Percentiles rank a stretch among this genome's conserved stretches.
phyloP scores from a whole-genome alignment of 2,113 vertebrate species.

The Elephas maximus region DNA sequence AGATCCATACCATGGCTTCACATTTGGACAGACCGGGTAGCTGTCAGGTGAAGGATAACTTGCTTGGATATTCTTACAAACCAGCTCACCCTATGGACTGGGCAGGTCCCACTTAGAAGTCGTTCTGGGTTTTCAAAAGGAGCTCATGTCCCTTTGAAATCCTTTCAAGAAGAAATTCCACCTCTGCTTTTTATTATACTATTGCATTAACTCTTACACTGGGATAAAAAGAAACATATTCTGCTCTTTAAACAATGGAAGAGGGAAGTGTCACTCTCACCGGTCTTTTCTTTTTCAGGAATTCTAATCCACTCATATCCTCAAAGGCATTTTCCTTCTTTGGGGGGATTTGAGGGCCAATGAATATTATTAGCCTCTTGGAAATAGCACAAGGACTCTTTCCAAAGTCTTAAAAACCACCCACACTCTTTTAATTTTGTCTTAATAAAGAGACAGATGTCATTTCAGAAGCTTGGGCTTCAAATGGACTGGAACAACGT shows the following conservation, averaged over 20 bases:
- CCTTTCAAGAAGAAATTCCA: constrained; percentile 77
- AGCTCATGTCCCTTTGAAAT: constrained; percentile 84
- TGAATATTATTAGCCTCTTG: not conserved
- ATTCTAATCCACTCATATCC: constrained; percentile 56
- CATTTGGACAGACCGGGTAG: not conserved
- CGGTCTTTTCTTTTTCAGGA: not conserved
- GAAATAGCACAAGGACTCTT: not conserved
- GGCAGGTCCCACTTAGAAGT: constrained; percentile 69
- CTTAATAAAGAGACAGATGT: not conserved
- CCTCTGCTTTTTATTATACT: constrained; percentile 85
- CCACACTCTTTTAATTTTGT: not conserved
- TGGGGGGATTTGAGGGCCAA: not conserved
- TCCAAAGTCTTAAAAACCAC: not conserved
- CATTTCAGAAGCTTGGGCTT: not conserved
- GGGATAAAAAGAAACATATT: constrained; percentile 82
- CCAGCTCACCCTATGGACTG: not conserved
- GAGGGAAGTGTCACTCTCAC: constrained; percentile 46
- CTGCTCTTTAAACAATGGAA: constrained; percentile 60
- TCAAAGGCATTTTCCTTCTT: constrained; percentile 64
- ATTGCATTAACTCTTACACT: constrained; percentile 69
- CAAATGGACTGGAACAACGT: not conserved
- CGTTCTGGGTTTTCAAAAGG: constrained; percentile 73
- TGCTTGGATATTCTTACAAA: constrained; percentile 43
- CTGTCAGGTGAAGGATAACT: not conserved
- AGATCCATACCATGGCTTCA: not conserved